Base-by-base conservation (phyloP, 2,797 vertebrate genomes). In the Peromyscus attwateri region DNA sequence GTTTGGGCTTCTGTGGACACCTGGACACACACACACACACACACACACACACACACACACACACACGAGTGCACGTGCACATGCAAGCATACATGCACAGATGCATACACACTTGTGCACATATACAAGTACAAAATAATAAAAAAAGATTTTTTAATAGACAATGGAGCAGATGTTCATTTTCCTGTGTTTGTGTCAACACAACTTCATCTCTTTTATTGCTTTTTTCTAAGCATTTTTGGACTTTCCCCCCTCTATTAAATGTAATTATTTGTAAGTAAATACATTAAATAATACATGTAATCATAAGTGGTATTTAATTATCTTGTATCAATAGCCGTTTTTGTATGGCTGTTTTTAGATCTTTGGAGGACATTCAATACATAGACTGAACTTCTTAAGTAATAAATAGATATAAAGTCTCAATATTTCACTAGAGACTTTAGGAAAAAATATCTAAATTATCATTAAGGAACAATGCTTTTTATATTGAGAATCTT, bases 391-490 rank as follows among this genome's bases (percentile, higher is more conserved):
- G 68, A 29, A 16, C 2, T 68, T 76, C 79, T 94, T 25, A 55
- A 87, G 34, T 68, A 88, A 6, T 79, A 29, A 88, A 96, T 88
- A 34, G 43, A 2, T 40, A 87, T 64, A 77, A 91, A 68, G 21
- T 79, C 6, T 52, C 62, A 71, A 73, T 66, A 68, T 71, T 84
- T 91, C 57, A 79, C 49, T 79, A 84, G 3, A 4, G n/a, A 31
- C 52, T 79, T 87, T 84, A 90, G 55, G 34, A 66, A 70, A 66
- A 96, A 57, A 85, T 29, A 76, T 16, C 55, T 70, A 81, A 89
- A 68, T 88, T n/a, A 68, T 75, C 34, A 82, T 57, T 73, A 71
- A 91, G 76, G 37, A 95, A 91, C 71, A 95, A 75, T 91, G 66
- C 31, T 57, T 73, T 93, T 73, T 17, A 52, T 37, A 68, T 40